Evolutionary conservation across 1,140 invertebrate genomes (phyloP).

Genomic region (Cydia pomonella): DNA sequence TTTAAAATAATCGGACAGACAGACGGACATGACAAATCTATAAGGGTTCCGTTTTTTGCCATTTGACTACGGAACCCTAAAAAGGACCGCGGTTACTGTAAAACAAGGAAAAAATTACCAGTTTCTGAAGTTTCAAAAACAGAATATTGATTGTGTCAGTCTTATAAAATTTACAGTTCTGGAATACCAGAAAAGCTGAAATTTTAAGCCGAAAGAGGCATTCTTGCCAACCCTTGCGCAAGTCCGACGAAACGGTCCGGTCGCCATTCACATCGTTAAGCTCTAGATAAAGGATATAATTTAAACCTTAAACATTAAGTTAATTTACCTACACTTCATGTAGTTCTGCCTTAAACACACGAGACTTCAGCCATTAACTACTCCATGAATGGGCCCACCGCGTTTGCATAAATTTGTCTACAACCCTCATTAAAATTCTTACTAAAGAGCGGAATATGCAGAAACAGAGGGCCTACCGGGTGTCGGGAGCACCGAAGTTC

Average conservation of each 20-base stretch:
- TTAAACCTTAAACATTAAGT: conserved; percentile 4
- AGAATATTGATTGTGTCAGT: too few species aligned
- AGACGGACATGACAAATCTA: too few species aligned
- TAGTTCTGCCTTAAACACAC: conserved; percentile 3
- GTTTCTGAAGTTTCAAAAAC: too few species aligned
- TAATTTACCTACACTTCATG: background rate
- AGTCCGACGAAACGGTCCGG: background rate
- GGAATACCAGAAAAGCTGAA: too few species aligned
- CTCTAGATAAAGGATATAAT: background rate
- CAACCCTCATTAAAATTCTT: conserved; percentile 8
- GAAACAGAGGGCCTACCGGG: background rate
- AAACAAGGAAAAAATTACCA: too few species aligned
- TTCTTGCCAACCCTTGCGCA: background rate
- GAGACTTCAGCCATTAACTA: background rate
- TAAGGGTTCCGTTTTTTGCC: too few species aligned
- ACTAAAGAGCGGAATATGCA: conserved; percentile 6
- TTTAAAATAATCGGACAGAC: too few species aligned
- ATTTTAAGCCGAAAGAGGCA: background rate
- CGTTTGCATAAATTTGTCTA: conserved; percentile 16
- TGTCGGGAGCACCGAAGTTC: too few species aligned
- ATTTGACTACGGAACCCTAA: too few species aligned
- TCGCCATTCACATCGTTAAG: conserved; percentile 9
- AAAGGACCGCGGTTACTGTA: too few species aligned
- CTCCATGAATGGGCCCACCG: conserved; percentile 5
- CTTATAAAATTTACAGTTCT: too few species aligned